Percentiles rank a stretch among this genome's conserved stretches.
phyloP scores from a whole-genome alignment of 2,797 vertebrate genomes.

The Falco novaeseelandiae region DNA sequence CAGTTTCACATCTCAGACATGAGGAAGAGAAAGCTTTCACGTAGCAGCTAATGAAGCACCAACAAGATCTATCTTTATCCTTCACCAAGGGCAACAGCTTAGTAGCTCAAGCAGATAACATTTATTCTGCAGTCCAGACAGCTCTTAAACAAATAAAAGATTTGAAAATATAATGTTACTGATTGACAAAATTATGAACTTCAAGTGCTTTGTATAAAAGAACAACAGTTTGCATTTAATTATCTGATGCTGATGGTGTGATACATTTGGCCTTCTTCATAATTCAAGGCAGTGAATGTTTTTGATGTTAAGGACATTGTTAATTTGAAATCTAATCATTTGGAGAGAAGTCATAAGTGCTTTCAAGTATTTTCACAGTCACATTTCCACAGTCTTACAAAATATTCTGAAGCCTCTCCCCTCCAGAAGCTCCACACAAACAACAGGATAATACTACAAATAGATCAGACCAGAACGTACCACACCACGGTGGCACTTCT shows the following conservation, averaged over 20 bases:
- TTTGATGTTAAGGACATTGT: conserved; percentile 1
- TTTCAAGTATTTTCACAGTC: conserved; percentile 43
- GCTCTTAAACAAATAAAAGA: background rate
- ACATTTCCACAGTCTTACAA: background rate
- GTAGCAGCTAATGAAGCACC: background rate
- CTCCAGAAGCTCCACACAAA: background rate
- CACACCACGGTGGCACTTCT: background rate
- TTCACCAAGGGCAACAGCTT: background rate
- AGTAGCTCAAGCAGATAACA: background rate
- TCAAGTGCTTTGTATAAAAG: background rate
- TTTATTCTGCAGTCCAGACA: background rate
- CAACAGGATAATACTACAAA: background rate
- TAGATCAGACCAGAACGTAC: background rate
- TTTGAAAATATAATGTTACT: background rate
- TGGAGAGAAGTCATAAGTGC: background rate
- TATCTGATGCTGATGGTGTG: background rate
- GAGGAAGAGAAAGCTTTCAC: background rate
- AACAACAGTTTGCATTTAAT: background rate
- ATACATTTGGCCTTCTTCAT: background rate
- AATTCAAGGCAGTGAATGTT: conserved; percentile 1
- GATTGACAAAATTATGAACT: background rate
- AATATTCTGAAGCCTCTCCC: background rate
- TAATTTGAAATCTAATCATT: conserved; percentile 36
- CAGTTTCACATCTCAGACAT: accelerated
- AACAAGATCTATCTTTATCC: background rate